Evolutionary conservation across 2,888 invertebrate genomes (phyloP), one percentile per base, ranked within the genome.

Genomic region (Pheosia gnoma): DNA sequence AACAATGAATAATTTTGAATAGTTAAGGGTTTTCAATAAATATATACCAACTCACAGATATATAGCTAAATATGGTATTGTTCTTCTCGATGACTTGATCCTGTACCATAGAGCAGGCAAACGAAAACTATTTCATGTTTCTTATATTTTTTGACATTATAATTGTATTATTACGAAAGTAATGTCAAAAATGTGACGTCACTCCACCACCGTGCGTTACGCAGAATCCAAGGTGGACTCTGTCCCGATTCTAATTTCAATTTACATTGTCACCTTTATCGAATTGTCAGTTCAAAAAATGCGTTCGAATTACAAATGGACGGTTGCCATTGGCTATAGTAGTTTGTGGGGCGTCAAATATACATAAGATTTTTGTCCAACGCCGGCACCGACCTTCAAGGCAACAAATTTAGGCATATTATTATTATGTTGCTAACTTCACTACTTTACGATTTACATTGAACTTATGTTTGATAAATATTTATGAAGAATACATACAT

Each of bases 311-410:
- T 68, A 72, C 70, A 72, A 71, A 74, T 53, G 61, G 67, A 63
- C 69, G 61, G 56, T 60, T 61, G 63, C 69, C 72, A 82, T 81
- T 83, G 76, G 81, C 55, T 61, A 69, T 47, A 58, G 53, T 45
- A 64, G 57, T 61, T 57, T 56, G 62, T 61, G 65, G 55, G 64
- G 66, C 49, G 59, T 75, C 75, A 77, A 77, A 79, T 77, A 65
- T 71, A 70, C 75, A 78, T 25, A 75, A 75, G 78, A 70, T 75
- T 69, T 75, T 77, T 74, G 69, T 68, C 73, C 74, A 80, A 80
- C 78, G 67, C 74, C 74, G 73, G 65, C 69, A 64, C 65, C 75
- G 83, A 77, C 83, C 83, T 84, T 84, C 80, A 65, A 55, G 60
- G 61, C 68, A 65, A 70, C 72, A 63, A 70, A 73, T 71, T 68